Evolutionary conservation across 2,113 vertebrate species (phyloP), one percentile per base, ranked within the genome.

Genomic region (Coregonus clupeaformis): DNA sequence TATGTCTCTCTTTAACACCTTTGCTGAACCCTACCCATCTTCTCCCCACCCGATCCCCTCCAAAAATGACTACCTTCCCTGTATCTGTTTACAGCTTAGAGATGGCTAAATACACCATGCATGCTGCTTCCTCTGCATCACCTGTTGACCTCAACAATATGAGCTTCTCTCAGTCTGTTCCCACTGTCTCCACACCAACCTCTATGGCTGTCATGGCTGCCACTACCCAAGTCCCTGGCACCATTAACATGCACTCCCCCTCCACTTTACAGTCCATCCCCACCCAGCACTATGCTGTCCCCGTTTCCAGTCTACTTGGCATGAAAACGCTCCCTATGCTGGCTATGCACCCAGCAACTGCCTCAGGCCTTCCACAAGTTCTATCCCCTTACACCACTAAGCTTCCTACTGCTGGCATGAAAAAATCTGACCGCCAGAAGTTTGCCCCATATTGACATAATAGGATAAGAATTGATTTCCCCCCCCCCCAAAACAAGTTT

Each of bases 31-130:
- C 80, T 71, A 69, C 60, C 68, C 77, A 66, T 20, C 87, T 79
- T 88, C 91, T 49, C 87, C 86, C 88, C 90, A 89, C 83, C 92
- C 89, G 24, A 14, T 9, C 36, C 36, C 11, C 36, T 42, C 36
- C 2, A 42, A 42, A 42, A 42, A 16, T 22, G 24, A 18, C 68
- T 25, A 71, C 32, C 70, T 73, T 57, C 36, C 89, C 87, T 89
- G 52, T 93, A 92, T 91, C 92, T 89, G 86, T 90, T 93, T 93
- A 91, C 95, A 97, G 96, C 91, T 94, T 97, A 95, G 96, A 97
- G 94, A 96, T 97, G 96, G 96, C 96, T 95, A 97, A 96, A 94
- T 94, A 96, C 94, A 96, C 94, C 94, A 96, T 95, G 94, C 95
- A 96, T 94, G 93, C 94, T 84, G 95, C 94, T 92, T 94, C 93